Conservation (phyloP, 2,113 vertebrate species). For the Holacanthus passer region DNA sequence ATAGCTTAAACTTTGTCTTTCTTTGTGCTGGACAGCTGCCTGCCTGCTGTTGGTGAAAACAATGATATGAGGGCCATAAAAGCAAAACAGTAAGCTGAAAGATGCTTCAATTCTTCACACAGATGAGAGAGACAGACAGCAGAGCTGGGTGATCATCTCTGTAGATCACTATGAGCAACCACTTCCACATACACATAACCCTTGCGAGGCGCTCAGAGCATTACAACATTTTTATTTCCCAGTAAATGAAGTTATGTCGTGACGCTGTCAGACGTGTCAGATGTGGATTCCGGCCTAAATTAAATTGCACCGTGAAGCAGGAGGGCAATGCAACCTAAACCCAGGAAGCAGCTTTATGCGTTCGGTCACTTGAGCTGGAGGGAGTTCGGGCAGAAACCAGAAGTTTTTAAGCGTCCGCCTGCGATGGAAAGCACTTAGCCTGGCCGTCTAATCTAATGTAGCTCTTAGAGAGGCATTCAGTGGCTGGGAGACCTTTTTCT, state of each 20-base stretch:
- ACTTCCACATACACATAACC: background rate
- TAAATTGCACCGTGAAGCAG: background rate
- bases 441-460: conserved; percentile 57
- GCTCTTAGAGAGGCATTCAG: conserved; percentile 36
- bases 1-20: background rate
- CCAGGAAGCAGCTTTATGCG: conserved; percentile 43
- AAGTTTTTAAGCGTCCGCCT: conserved; percentile 30
- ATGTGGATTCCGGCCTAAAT: conserved; percentile 8
- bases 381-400: conserved; percentile 26
- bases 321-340: conserved; percentile 24
- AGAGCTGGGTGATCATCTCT: background rate
- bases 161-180: background rate
- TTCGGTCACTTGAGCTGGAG: conserved; percentile 29
- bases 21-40: background rate
- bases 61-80: background rate
- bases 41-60: background rate
- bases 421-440: conserved; percentile 63
- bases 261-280: conserved; percentile 4
- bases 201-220: background rate
- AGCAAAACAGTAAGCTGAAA: background rate
- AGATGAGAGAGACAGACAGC: background rate
- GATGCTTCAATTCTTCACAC: background rate
- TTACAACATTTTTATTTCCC: background rate
- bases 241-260: background rate
- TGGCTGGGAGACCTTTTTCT: conserved; percentile 7